phyloP scores from a whole-genome alignment of 2,113 vertebrate species.

The Pogona vitticeps region DNA sequence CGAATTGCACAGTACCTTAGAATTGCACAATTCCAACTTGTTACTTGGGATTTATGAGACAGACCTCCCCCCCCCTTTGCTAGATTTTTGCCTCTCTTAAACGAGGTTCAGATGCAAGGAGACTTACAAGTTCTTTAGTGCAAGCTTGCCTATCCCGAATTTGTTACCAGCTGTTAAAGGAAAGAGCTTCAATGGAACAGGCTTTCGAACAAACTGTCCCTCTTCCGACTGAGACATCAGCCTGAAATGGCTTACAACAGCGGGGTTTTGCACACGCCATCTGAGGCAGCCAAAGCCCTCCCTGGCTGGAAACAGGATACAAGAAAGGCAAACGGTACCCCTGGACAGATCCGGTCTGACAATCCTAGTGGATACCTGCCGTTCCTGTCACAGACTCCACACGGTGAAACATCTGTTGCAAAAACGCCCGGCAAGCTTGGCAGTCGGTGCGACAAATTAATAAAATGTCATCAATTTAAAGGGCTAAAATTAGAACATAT shows the following conservation, averaged over 20 bases:
- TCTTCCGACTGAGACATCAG: background rate
- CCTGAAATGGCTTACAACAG: background rate
- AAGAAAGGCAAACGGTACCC: background rate
- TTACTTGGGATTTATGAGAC: background rate
- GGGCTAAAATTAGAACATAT: constrained; percentile 35
- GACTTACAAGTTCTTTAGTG: background rate
- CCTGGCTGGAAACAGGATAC: background rate
- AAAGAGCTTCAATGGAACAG: background rate
- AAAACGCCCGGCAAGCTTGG: background rate
- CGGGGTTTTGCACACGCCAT: background rate
- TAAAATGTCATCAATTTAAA: constrained; percentile 39
- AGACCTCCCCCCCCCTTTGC: background rate
- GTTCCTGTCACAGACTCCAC: constrained; percentile 14
- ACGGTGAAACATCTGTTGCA: constrained; percentile 23
- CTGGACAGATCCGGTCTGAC: constrained; percentile 9
- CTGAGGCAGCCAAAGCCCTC: background rate
- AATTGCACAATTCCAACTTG: background rate
- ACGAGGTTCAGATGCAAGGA: background rate
- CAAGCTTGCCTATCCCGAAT: background rate
- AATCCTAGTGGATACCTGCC: background rate
- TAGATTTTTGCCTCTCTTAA: too few relatives aligned
- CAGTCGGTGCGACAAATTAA: constrained; percentile 20
- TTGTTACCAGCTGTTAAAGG: background rate
- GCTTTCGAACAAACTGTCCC: background rate
- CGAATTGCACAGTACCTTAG: too few relatives aligned